Evolutionary conservation across 2,797 vertebrate genomes (phyloP).

Genomic region (Eidolon dupreanum): DNA sequence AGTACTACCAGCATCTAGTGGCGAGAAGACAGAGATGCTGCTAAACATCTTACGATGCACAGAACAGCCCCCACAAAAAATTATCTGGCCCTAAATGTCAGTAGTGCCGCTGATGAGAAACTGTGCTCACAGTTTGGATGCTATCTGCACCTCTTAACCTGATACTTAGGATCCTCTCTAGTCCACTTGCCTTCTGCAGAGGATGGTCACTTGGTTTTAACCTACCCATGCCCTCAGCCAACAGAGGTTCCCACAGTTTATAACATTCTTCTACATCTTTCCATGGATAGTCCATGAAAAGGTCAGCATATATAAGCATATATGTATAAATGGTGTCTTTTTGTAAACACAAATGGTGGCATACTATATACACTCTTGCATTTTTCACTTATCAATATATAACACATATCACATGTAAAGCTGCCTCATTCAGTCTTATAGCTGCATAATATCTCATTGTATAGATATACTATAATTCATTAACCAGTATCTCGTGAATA

Average conservation of each 20-base stretch:
- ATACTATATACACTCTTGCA: background rate
- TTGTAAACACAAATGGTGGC: background rate
- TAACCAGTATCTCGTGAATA: background rate
- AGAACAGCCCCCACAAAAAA: background rate
- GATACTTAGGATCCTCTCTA: background rate
- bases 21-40: background rate
- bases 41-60: background rate
- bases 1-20: background rate
- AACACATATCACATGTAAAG: background rate
- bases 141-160: background rate
- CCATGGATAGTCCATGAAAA: background rate
- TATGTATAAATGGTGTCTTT: background rate
- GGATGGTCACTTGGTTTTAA: background rate
- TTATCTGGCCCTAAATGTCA: background rate
- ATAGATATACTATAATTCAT: background rate
- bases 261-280: conserved; percentile 5
- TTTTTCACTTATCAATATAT: background rate
- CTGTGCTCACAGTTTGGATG: conserved; percentile 6
- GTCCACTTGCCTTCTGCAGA: background rate
- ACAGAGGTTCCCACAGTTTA: background rate
- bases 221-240: background rate
- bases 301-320: background rate
- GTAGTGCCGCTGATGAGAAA: background rate
- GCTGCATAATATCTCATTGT: background rate
- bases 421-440: background rate